A percentile compares a stretch with the other conserved stretches of the same genome.
These are phyloP conservation scores for Diadegma fenestrale DNA, from an alignment of 2,888 invertebrate genomes.

Conservation along the genomic window DNA sequence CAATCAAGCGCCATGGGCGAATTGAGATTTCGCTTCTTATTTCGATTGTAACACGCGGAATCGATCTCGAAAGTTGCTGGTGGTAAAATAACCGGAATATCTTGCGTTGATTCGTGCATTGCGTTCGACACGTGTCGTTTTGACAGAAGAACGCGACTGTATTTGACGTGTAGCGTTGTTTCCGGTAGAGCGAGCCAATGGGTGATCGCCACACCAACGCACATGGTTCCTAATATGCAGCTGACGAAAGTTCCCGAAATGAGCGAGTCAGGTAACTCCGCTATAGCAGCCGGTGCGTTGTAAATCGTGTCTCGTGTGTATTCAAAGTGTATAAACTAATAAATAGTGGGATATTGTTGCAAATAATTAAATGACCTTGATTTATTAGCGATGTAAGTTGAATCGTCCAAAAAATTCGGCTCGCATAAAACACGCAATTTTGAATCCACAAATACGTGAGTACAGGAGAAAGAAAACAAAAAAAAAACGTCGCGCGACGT, in stretches of 20 bases:
- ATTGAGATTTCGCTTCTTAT: background rate
- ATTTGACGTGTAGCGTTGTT: background rate
- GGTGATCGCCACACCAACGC: conserved; percentile 81
- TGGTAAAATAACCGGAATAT: conserved; percentile 11
- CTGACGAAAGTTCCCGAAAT: conserved; percentile 54
- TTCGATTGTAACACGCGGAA: background rate
- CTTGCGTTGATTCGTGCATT: no score
- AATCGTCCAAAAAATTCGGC: background rate
- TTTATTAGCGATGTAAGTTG: background rate
- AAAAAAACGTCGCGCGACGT: conserved; percentile 1
- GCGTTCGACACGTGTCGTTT: conserved; percentile 9
- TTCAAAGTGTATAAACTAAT: conserved; percentile 34
- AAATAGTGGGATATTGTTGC: background rate
- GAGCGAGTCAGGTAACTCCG: conserved; percentile 53
- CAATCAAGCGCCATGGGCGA: background rate
- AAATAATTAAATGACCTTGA: background rate
- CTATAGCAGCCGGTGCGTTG: conserved; percentile 56
- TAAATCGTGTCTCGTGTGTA: conserved; percentile 27
- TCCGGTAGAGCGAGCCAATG: conserved; percentile 74
- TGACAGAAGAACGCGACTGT: conserved; percentile 22
- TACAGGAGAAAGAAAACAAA: conserved; percentile 7
- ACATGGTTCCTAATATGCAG: conserved; percentile 68
- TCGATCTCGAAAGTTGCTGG: background rate
- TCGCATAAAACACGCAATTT: background rate
- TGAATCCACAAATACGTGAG: conserved; percentile 1